Conservation (phyloP, 2,113 vertebrate species). For the Diadophis punctatus region DNA sequence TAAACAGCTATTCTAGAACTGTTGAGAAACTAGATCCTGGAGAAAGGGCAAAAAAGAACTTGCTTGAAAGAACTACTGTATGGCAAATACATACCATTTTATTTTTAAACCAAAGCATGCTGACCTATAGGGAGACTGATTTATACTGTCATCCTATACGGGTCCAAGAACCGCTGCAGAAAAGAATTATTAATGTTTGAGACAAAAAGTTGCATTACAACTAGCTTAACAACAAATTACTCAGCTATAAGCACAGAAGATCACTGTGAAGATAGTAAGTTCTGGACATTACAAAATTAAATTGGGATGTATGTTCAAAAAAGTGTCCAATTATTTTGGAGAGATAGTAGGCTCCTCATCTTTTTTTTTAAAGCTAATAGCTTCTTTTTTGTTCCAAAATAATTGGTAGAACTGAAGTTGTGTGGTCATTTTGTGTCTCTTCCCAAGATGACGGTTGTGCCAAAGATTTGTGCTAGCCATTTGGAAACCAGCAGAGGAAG, state of each 20-base stretch:
- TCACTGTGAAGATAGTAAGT: neutral
- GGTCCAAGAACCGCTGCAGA: neutral
- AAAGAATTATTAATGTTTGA: neutral
- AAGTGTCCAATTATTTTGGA: neutral
- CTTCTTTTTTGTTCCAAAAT: neutral
- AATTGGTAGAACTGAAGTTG: neutral
- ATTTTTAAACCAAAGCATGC: neutral
- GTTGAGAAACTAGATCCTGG: neutral
- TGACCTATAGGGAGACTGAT: neutral
- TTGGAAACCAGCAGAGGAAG: neutral
- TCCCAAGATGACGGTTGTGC: neutral
- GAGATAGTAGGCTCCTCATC: neutral
- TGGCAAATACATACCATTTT: neutral
- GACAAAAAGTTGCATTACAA: neutral
- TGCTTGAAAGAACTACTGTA: neutral
- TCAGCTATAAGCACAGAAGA: neutral
- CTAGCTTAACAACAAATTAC: neutral
- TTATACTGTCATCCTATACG: neutral
- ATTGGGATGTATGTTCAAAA: neutral
- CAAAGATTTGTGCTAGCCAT: neutral
- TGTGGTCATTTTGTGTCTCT: neutral
- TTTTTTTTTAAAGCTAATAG: neutral
- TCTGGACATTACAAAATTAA: neutral
- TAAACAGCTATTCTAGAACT: neutral
- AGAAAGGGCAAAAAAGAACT: neutral